Conservation (phyloP, 2,113 vertebrate species). For the Eretmodus cyanostictus region DNA sequence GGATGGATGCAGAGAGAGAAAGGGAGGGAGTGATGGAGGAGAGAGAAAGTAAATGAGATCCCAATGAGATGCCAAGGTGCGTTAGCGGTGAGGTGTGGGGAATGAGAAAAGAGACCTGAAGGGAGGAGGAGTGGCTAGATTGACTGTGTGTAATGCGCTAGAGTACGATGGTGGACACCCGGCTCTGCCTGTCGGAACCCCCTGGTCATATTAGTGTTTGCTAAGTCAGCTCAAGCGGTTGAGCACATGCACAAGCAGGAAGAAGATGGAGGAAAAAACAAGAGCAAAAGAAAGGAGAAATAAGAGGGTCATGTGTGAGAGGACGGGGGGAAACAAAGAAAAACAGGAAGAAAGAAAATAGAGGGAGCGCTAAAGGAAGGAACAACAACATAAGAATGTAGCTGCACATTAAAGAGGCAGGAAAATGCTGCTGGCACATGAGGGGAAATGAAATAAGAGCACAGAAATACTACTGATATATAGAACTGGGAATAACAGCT, state of each 20-base stretch:
- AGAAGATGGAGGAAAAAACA: neutral
- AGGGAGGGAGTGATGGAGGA: neutral
- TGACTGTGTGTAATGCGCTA: neutral
- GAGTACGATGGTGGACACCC: neutral
- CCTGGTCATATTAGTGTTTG: conserved; percentile 16
- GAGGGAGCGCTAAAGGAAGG: neutral
- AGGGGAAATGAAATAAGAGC: neutral
- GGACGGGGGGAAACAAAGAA: neutral
- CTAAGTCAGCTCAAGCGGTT: conserved; percentile 34
- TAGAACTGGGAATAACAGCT: neutral
- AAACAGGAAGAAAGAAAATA: neutral
- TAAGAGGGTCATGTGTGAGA: neutral
- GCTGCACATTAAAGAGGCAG: neutral
- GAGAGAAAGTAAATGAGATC: conserved; percentile 66
- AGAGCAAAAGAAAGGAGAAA: neutral
- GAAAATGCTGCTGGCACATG: neutral
- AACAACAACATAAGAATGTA: neutral
- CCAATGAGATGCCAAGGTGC: conserved; percentile 74
- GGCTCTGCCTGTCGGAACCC: neutral
- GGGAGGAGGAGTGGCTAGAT: conserved; percentile 28
- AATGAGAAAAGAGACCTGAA: conserved; percentile 52
- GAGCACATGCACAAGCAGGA: neutral
- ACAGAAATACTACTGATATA: neutral
- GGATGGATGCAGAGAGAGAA: conserved; percentile 12
- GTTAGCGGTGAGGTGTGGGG: conserved; percentile 63